Conservation (phyloP, 2,113 vertebrate species). For the Aix galericulata region DNA sequence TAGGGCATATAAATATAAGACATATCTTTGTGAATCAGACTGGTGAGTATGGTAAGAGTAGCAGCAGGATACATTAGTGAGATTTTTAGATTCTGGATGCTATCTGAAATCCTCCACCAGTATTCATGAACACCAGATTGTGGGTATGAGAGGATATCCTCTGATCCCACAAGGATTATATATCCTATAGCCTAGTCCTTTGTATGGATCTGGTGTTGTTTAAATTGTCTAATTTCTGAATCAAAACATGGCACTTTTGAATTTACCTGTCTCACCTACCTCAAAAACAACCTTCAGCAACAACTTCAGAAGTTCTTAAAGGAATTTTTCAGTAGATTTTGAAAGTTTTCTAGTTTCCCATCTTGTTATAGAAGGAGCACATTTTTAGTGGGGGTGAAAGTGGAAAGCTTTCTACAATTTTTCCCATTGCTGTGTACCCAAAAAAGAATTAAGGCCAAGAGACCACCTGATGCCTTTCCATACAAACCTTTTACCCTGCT, state of each 20-base stretch:
- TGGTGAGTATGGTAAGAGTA: neutral
- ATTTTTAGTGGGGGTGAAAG: neutral
- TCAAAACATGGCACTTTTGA: neutral
- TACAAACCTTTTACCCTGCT: rapidly evolving
- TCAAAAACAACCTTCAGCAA: neutral
- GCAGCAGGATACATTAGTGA: neutral
- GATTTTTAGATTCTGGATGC: neutral
- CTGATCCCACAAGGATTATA: neutral
- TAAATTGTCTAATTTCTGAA: neutral
- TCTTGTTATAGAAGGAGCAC: neutral
- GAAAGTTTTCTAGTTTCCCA: neutral
- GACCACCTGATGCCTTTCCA: neutral
- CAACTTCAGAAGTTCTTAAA: neutral
- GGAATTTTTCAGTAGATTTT: neutral
- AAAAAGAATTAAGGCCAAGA: neutral
- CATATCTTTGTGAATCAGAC: neutral
- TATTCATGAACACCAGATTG: neutral
- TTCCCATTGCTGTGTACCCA: neutral
- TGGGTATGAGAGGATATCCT: neutral
- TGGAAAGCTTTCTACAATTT: neutral
- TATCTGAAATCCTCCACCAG: neutral
- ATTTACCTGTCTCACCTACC: neutral
- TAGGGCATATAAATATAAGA: neutral
- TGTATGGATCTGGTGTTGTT: neutral
- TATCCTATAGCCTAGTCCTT: neutral